These are phyloP conservation scores for Todiramphus chloris DNA, from an alignment of 2,113 vertebrate genomes.

Conservation along the genomic window DNA sequence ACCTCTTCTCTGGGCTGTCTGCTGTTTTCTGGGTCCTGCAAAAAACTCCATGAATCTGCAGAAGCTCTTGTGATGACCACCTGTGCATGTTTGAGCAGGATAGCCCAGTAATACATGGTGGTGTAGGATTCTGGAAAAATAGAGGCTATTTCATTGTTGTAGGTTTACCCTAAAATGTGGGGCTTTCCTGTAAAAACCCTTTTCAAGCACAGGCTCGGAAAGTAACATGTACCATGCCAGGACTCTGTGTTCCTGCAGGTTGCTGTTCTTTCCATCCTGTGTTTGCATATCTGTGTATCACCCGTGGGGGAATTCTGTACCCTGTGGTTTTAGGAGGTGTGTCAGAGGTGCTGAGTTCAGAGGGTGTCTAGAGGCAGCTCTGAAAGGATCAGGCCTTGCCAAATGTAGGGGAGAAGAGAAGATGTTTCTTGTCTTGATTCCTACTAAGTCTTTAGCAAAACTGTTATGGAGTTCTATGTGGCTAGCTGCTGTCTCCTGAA, in stretches of 20 bases:
- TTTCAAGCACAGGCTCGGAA: not conserved
- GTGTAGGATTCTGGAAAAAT: not conserved
- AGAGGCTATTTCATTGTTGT: not conserved
- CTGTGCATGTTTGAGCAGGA: not conserved
- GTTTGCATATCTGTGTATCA: not conserved
- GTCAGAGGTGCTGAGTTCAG: not conserved
- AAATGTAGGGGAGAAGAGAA: not conserved
- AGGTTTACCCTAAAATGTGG: not conserved
- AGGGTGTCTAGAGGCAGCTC: not conserved
- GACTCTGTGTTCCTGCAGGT: rapidly evolving
- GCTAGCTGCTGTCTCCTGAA: not conserved
- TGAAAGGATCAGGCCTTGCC: not conserved
- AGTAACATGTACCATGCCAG: rapidly evolving
- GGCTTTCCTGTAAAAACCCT: not conserved
- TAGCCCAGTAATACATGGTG: rapidly evolving
- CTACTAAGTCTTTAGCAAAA: not conserved
- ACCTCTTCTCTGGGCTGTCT: not conserved
- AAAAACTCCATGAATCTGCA: not conserved
- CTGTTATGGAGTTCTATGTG: not conserved
- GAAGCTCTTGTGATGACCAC: not conserved
- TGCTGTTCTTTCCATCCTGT: not conserved
- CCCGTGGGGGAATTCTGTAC: not conserved
- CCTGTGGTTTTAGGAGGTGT: not conserved
- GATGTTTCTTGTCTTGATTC: not conserved
- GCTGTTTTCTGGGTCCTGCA: not conserved